Evolutionary conservation across 2,113 vertebrate genomes (phyloP).

Genomic region (Labeo rohita): DNA sequence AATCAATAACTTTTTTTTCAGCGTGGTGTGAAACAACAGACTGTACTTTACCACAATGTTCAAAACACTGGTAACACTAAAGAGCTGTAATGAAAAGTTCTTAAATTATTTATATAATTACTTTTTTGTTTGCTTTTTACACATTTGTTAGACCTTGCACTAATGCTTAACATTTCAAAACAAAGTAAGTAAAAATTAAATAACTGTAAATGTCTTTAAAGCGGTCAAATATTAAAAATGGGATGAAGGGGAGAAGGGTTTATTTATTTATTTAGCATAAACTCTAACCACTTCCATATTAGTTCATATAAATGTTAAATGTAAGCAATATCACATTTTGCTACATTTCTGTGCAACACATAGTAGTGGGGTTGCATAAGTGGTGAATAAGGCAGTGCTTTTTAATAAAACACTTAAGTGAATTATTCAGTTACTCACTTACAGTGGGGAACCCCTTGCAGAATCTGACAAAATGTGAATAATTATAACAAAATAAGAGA

Average conservation of each 20-base stretch:
- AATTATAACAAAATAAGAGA: too few relatives aligned
- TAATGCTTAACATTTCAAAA: too few relatives aligned
- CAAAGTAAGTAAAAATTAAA: too few relatives aligned
- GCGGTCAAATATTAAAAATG: too few relatives aligned
- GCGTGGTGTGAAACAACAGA: background rate
- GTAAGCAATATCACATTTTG: background rate
- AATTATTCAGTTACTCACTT: too few relatives aligned
- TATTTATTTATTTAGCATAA: background rate
- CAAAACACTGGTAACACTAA: background rate
- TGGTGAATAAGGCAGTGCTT: too few relatives aligned
- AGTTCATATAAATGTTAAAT: background rate
- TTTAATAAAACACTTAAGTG: too few relatives aligned
- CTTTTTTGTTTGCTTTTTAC: background rate
- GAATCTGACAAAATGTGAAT: too few relatives aligned
- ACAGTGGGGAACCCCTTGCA: too few relatives aligned
- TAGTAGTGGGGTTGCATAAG: background rate
- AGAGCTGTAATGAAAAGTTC: background rate
- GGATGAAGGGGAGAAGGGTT: too few relatives aligned
- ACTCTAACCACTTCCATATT: background rate
- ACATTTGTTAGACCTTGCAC: too few relatives aligned
- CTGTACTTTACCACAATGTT: background rate
- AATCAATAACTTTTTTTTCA: background rate
- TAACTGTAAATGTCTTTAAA: too few relatives aligned
- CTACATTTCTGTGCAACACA: background rate
- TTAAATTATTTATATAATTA: background rate